A percentile compares a stretch with the other conserved stretches of the same genome.
phyloP scores from a whole-genome alignment of 2,797 vertebrate species.

The Limosa lapponica region DNA sequence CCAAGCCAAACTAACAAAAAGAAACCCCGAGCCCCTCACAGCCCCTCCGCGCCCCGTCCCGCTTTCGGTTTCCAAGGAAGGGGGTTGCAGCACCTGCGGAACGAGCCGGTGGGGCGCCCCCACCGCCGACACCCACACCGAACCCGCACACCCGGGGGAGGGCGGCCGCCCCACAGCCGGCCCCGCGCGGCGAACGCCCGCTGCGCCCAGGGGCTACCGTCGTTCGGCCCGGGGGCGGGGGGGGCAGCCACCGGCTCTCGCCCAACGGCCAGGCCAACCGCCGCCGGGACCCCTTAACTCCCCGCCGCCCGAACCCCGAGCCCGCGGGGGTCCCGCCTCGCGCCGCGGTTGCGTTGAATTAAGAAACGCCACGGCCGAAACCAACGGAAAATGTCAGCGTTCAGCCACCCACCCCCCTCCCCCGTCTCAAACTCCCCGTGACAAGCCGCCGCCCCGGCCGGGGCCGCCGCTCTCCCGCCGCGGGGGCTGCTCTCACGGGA shows the following conservation, averaged over 20 bases:
- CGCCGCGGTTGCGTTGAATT: accelerated
- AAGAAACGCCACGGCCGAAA: background rate
- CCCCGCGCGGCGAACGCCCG: accelerated
- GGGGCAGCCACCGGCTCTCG: background rate
- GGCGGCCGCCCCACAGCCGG: accelerated
- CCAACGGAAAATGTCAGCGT: background rate
- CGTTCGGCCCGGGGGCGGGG: background rate
- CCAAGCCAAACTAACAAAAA: background rate
- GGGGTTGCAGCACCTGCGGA: background rate
- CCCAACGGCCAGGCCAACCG: too few species aligned
- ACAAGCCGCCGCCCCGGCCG: background rate
- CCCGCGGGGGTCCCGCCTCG: background rate
- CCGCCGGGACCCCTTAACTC: accelerated
- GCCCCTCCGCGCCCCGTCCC: background rate
- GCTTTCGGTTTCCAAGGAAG: background rate
- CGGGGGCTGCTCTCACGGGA: background rate
- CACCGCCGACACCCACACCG: background rate
- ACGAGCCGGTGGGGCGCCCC: background rate
- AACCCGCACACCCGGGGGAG: accelerated
- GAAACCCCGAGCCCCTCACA: accelerated
- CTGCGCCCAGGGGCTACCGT: background rate
- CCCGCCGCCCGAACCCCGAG: accelerated
- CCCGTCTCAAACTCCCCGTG: accelerated
- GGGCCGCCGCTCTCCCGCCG: background rate
- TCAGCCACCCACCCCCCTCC: accelerated